Conservation (phyloP, 2,888 invertebrate genomes). For the Geophilus truncorum region DNA sequence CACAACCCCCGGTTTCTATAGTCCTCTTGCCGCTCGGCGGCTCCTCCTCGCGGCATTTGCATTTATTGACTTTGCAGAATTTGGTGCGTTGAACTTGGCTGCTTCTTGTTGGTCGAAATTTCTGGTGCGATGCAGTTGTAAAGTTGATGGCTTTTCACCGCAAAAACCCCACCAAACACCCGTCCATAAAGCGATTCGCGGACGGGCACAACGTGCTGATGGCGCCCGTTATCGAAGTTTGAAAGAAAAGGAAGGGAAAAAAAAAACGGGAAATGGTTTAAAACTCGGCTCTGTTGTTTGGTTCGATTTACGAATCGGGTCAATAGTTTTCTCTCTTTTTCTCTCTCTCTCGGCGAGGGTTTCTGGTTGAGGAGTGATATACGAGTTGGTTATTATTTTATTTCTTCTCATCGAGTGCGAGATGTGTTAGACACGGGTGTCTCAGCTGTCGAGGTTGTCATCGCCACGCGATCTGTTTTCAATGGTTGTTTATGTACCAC, state of each 20-base stretch:
- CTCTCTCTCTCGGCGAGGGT: neutral
- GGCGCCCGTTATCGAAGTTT: neutral
- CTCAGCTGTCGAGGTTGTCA: slow-evolving; percentile 9
- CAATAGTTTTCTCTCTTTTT: neutral
- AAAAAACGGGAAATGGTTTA: neutral
- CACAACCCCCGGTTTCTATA: neutral
- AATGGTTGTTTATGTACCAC: slow-evolving; percentile 7
- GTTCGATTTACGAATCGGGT: neutral
- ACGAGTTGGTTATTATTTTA: neutral
- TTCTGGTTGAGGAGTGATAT: too few species aligned
- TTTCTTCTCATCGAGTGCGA: neutral
- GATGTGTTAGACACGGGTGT: neutral
- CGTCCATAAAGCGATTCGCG: neutral
- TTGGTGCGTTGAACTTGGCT: slow-evolving; percentile 32
- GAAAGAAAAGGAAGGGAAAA: neutral
- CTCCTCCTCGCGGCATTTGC: slow-evolving; percentile 29
- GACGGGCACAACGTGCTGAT: neutral
- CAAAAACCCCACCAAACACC: neutral
- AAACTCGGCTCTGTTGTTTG: neutral
- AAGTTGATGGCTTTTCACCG: slow-evolving; percentile 20
- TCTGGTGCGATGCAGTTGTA: slow-evolving; percentile 20
- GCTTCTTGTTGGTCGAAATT: slow-evolving; percentile 8
- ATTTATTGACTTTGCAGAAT: slow-evolving; percentile 30
- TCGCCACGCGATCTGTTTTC: slow-evolving; percentile 1
- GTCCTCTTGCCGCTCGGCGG: neutral